Percentiles rank a stretch among this genome's conserved stretches.
These are phyloP conservation scores for Astropecten irregularis DNA, from an alignment of 53 echinoderm and acorn worm species.

Conservation along the genomic window DNA sequence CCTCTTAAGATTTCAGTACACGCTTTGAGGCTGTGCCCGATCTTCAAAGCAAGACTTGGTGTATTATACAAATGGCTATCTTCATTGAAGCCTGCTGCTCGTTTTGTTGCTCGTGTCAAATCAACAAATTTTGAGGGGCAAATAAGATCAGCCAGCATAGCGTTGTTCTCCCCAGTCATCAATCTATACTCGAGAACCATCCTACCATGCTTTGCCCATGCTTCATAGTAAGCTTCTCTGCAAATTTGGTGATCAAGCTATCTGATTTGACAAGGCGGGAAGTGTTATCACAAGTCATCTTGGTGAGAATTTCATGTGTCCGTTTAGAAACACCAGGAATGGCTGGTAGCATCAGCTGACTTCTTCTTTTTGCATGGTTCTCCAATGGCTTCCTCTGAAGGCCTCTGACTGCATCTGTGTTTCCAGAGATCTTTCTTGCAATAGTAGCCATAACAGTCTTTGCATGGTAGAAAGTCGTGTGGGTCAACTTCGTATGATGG, in stretches of 20 bases:
- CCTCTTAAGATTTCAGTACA: constrained; percentile 65
- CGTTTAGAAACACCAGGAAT: constrained; percentile 25
- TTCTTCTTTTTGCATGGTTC: constrained; percentile 43
- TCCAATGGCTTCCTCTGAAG: constrained; percentile 20
- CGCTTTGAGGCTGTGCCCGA: constrained; percentile 64
- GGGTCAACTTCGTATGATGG: constrained; percentile 43
- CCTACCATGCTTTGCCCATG: constrained; percentile 54
- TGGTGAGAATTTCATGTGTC: constrained; percentile 54
- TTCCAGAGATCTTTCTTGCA: constrained; percentile 73
- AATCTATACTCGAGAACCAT: constrained; percentile 42
- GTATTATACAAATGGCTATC: constrained; percentile 39
- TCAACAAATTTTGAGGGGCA: constrained; percentile 32
- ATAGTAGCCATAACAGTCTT: constrained; percentile 63
- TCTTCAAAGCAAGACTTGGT: constrained; percentile 63
- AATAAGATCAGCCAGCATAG: constrained; percentile 21
- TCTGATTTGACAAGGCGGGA: constrained; percentile 47
- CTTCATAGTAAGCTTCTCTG: constrained; percentile 54
- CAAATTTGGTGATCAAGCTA: constrained; percentile 56
- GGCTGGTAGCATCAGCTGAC: constrained; percentile 55
- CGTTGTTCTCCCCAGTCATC: constrained; percentile 40
- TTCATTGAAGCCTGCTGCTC: constrained; percentile 59
- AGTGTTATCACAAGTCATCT: constrained; percentile 51
- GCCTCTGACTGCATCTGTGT: constrained; percentile 53
- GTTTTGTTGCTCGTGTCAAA: constrained; percentile 40
- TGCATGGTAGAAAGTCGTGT: constrained; percentile 66